Evolutionary conservation across 2,888 invertebrate genomes (phyloP).

Genomic region (Stegophylla sp.): DNA sequence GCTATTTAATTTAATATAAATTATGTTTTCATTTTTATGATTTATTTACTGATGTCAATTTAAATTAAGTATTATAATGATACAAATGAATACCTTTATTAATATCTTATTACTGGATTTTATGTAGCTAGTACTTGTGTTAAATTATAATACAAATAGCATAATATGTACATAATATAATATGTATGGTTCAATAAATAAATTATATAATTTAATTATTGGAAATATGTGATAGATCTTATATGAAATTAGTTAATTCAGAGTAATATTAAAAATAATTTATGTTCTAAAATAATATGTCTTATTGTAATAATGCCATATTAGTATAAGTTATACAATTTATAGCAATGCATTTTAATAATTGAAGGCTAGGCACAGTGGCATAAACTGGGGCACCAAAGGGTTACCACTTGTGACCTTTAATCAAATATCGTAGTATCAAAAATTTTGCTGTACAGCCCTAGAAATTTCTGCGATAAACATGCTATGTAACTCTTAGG

Average conservation of each 20-base stretch:
- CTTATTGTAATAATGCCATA: too few species aligned
- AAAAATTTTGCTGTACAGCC: too few species aligned
- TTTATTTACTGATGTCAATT: conserved; percentile 57
- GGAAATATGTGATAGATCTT: neutral
- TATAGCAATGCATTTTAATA: too few species aligned
- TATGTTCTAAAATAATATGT: neutral
- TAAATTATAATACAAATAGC: neutral
- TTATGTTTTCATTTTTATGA: conserved; percentile 16
- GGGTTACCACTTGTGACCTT: too few species aligned
- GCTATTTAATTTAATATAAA: conserved; percentile 25
- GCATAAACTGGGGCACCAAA: too few species aligned
- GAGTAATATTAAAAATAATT: neutral
- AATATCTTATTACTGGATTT: conserved; percentile 16
- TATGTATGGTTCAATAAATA: neutral
- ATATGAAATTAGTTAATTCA: neutral
- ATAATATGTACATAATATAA: too few species aligned
- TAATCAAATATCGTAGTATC: too few species aligned
- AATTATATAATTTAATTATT: neutral
- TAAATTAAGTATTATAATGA: conserved; percentile 30
- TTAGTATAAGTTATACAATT: too few species aligned
- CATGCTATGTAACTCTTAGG: too few species aligned
- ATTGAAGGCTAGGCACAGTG: too few species aligned
- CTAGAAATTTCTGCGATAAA: too few species aligned
- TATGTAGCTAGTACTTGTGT: neutral
- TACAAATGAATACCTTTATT: conserved; percentile 30